Conservation (phyloP, 2,797 vertebrate species). For the Arctocebus calabarensis region DNA sequence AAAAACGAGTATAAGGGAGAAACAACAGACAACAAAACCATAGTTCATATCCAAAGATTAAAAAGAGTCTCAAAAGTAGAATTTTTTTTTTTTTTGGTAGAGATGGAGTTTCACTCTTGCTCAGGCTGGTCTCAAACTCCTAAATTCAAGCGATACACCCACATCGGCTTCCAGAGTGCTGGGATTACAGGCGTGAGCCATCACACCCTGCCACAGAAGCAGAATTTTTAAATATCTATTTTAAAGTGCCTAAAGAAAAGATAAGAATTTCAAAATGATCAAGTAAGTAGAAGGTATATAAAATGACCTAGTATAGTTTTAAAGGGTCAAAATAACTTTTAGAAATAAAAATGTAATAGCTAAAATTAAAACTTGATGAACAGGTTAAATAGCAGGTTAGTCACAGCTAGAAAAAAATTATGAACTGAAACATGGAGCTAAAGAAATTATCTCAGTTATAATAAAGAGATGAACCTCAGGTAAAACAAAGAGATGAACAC, state of each 20-base stretch:
- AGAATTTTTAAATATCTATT: neutral
- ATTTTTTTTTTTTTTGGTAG: no score
- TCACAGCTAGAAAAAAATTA: neutral
- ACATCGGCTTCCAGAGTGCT: no score
- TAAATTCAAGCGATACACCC: no score
- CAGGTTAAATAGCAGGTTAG: neutral
- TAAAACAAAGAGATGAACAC: neutral
- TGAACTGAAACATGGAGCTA: neutral
- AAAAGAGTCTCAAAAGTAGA: slow-evolving; percentile 32
- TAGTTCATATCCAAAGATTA: neutral
- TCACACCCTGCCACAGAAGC: no score
- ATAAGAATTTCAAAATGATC: neutral
- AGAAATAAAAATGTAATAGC: slow-evolving; percentile 1
- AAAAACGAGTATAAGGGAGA: neutral
- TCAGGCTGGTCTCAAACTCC: no score
- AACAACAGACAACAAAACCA: slow-evolving; percentile 17
- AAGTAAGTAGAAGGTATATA: neutral
- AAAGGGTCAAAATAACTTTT: neutral
- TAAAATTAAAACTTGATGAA: slow-evolving; percentile 15
- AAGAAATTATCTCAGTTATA: neutral
- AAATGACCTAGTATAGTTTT: slow-evolving; percentile 21
- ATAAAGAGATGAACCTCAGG: neutral
- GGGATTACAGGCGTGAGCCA: no score
- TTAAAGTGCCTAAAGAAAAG: slow-evolving; percentile 23
- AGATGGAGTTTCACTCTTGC: no score